Evolutionary conservation across 2,113 vertebrate genomes (phyloP).

Genomic region (Podarcis cretensis): DNA sequence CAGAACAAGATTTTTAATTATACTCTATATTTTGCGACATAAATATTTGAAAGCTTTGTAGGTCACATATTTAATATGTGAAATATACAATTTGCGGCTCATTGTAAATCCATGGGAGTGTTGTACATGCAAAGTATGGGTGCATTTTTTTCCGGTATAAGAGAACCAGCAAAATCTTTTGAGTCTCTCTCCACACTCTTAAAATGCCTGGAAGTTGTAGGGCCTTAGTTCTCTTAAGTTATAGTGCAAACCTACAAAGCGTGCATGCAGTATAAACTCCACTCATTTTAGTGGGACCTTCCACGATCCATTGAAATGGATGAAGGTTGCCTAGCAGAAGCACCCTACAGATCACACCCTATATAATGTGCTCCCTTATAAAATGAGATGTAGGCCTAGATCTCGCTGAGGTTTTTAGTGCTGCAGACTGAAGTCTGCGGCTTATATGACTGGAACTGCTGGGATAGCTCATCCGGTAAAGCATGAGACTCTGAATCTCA

Average conservation of each 20-base stretch:
- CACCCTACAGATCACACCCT: background rate
- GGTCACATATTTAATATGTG: constrained; percentile 51
- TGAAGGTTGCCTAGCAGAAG: background rate
- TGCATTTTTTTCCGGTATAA: background rate
- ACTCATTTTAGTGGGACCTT: background rate
- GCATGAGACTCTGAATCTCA: no score
- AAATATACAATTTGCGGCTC: constrained; percentile 48
- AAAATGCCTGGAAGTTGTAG: background rate
- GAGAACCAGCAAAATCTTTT: constrained; percentile 25
- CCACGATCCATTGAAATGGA: background rate
- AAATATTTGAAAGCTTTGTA: constrained; percentile 63
- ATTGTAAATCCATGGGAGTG: constrained; percentile 55
- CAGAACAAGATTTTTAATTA: constrained; percentile 59
- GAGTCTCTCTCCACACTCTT: no score
- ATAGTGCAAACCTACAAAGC: background rate
- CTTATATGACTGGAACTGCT: background rate
- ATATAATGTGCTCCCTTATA: background rate
- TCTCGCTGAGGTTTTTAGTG: background rate
- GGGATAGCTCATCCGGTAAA: no score
- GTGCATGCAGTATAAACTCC: no score
- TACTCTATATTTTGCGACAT: constrained; percentile 60
- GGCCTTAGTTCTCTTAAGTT: constrained; percentile 37
- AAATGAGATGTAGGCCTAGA: background rate
- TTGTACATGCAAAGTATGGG: constrained; percentile 14
- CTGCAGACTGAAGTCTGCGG: background rate